Evolutionary conservation across 2,888 invertebrate genomes (phyloP).

Genomic region (Chromoteleia sp.): DNA sequence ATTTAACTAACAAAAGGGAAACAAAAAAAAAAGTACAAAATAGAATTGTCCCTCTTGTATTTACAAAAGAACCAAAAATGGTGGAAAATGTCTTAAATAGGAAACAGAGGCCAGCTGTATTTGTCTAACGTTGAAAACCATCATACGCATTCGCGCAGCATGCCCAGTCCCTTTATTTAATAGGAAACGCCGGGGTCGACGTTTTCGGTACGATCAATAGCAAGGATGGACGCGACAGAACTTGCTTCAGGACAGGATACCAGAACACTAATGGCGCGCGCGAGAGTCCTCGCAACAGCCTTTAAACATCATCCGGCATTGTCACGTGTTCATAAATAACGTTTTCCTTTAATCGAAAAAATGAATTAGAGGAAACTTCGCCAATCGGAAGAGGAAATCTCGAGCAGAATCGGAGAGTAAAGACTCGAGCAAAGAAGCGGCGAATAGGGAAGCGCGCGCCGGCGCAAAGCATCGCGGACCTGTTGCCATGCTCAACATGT

Average conservation of each 20-base stretch:
- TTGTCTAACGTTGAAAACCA: constrained; percentile 41
- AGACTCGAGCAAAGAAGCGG: neutral
- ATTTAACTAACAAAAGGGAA: no score
- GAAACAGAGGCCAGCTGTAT: constrained; percentile 55
- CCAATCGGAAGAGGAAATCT: neutral
- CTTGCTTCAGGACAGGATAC: constrained; percentile 79
- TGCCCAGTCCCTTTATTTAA: constrained; percentile 57
- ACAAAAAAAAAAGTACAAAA: no score
- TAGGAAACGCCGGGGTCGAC: constrained; percentile 72
- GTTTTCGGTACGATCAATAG: constrained; percentile 81
- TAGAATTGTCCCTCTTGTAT: neutral
- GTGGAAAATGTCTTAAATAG: constrained; percentile 13
- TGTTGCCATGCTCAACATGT: constrained; percentile 82
- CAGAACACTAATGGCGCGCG: constrained; percentile 73
- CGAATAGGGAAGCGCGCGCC: constrained; percentile 74
- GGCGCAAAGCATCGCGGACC: constrained; percentile 80
- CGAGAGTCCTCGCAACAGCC: neutral
- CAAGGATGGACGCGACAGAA: constrained; percentile 77
- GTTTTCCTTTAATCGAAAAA: neutral
- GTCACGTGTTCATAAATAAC: neutral
- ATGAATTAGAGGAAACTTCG: neutral
- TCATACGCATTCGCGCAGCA: constrained; percentile 23
- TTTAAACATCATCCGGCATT: neutral
- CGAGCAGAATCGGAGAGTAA: neutral
- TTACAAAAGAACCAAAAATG: neutral